A percentile compares a stretch with the other conserved stretches of the same genome.
phyloP scores from a whole-genome alignment of 2,113 vertebrate species.

The Terrapene triunguis region DNA sequence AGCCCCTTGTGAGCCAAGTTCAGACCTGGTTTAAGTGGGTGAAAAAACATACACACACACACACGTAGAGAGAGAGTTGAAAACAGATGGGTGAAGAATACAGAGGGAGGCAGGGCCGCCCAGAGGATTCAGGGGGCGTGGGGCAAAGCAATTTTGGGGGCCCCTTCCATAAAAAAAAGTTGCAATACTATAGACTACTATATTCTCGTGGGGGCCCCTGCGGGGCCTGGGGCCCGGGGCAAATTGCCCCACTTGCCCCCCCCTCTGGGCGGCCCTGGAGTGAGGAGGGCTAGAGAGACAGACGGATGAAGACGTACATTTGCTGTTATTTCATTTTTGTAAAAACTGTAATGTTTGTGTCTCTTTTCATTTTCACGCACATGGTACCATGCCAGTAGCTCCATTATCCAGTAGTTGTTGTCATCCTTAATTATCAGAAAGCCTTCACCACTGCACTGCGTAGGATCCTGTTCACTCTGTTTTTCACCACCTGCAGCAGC shows the following conservation, averaged over 20 bases:
- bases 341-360: rapidly evolving
- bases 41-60: not conserved
- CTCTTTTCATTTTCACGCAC: not conserved
- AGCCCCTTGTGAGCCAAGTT: not conserved
- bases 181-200: too few relatives aligned
- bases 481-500: slow-evolving; percentile 67
- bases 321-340: not conserved
- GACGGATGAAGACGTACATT: not conserved
- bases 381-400: not conserved
- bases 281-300: not conserved
- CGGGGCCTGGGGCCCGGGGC: too few relatives aligned
- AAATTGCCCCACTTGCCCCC: too few relatives aligned
- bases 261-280: too few relatives aligned
- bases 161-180: too few relatives aligned
- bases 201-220: too few relatives aligned
- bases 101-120: not conserved
- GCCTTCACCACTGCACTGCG: not conserved
- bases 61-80: not conserved
- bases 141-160: too few relatives aligned
- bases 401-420: not conserved
- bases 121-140: too few relatives aligned
- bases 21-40: slow-evolving; percentile 10
- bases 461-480: slow-evolving; percentile 46
- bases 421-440: not conserved
- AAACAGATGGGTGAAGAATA: not conserved